phyloP scores from a whole-genome alignment of 2,113 vertebrate genomes.

The Axis porcinus region DNA sequence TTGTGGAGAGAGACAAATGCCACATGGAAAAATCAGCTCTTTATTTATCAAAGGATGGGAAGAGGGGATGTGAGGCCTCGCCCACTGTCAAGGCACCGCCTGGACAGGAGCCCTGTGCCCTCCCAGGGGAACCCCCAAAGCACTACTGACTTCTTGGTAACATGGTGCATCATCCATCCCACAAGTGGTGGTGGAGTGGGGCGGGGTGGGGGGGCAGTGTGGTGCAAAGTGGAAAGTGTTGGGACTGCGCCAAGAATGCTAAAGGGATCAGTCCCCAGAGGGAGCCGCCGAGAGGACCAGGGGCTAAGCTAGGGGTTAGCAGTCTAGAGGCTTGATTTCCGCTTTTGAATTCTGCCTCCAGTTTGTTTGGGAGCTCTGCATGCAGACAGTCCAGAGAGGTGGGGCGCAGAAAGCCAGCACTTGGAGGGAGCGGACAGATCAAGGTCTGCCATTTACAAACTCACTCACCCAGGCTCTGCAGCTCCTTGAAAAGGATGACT shows the following conservation, averaged over 20 bases:
- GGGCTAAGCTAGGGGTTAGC: neutral
- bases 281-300: neutral
- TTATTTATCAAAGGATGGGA: neutral
- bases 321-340: neutral
- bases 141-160: neutral
- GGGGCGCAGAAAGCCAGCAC: neutral
- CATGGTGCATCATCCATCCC: fast-evolving
- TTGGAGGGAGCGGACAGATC: neutral
- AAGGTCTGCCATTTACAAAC: fast-evolving
- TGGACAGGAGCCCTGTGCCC: neutral
- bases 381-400: neutral
- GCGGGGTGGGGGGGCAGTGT: neutral
- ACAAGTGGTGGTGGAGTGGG: no score
- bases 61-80: neutral
- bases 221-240: neutral
- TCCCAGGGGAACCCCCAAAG: neutral
- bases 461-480: fast-evolving
- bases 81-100: neutral
- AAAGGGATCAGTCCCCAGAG: neutral
- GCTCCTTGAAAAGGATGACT: neutral
- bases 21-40: slow-evolving; percentile 16
- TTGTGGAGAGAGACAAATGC: slow-evolving; percentile 39
- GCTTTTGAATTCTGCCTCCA: neutral
- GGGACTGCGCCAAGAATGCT: neutral
- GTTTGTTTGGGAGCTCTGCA: neutral